Evolutionary conservation across 1,140 invertebrate genomes (phyloP), one percentile per base, ranked within the genome.

Genomic region (Grapholita molesta): DNA sequence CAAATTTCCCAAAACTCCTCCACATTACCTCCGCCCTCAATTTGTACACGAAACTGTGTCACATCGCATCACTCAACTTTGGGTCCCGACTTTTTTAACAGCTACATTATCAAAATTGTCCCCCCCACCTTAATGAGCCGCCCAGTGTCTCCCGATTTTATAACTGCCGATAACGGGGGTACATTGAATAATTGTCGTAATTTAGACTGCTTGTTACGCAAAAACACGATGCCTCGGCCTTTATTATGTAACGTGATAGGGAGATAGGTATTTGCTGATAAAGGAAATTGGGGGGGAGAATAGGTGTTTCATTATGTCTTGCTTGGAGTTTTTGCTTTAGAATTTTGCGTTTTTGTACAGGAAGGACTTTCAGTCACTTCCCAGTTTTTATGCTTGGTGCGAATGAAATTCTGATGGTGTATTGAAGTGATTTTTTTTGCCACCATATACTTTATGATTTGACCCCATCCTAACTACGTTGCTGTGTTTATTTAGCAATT

Each of bases 101-200:
- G 55, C 55, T 28, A 61, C 55, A 61, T 61, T 61, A 61, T 61
- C 55, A 61, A 61, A 61, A 61, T 61, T 30, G 25, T 57, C 48
- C 52, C 66, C 66, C 66, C 30, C 77, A 84, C 78, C 82, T 83
- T 88, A 85, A 88, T 84, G 84, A 88, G 82, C 57, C 52, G 68
- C 70, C 69, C 72, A 70, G 48, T 68, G 72, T 74, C 75, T 74
- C 75, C 70, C 76, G 70, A 79, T 79, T 76, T 79, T 76, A 76
- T 73, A 78, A 83, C 84, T 83, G 84, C 83, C 82, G 80, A 88
- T 86, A 86, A 83, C 83, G 79, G 73, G 69, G 79, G 73, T 75
- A 84, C 86, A 86, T 86, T 85, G 86, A 88, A 84, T 88, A 88
- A 88, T 88, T 88, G 86, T 85, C 80, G 80, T 85, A 82, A 86